Percentiles rank a stretch among this genome's conserved stretches.
These are phyloP conservation scores for Brachionus angularis DNA, from an alignment of 1,140 invertebrate genomes.

Conservation along the genomic window DNA sequence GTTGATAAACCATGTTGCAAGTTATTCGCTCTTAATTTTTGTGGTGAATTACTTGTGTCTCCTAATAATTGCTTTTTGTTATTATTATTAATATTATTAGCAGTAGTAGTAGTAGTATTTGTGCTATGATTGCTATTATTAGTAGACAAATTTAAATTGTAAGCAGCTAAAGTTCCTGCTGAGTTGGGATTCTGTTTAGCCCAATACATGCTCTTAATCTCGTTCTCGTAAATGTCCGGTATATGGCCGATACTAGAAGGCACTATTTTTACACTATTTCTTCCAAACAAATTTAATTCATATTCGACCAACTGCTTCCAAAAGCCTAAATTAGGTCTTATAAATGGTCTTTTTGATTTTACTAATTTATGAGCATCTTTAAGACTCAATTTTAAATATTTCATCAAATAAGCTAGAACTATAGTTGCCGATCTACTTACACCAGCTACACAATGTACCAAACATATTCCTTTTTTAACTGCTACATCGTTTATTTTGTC, in stretches of 20 bases:
- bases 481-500: constrained; percentile 34
- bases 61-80: too few relatives aligned
- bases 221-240: constrained; percentile 45
- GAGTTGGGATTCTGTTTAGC: not conserved
- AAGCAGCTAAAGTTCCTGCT: not conserved
- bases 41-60: not conserved
- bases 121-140: too few relatives aligned
- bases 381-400: constrained; percentile 14
- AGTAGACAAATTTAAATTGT: too few relatives aligned
- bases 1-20: not conserved
- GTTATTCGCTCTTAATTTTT: not conserved
- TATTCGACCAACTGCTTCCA: constrained; percentile 75
- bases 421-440: constrained; percentile 36
- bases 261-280: constrained; percentile 53
- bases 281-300: constrained; percentile 65
- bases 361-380: constrained; percentile 23
- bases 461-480: constrained; percentile 1
- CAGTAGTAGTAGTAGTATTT: too few relatives aligned
- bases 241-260: constrained; percentile 50
- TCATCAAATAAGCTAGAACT: constrained; percentile 43
- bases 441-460: constrained; percentile 43
- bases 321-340: constrained; percentile 81
- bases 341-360: constrained; percentile 35
- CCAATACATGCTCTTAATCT: constrained; percentile 19
- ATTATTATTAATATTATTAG: too few relatives aligned